Evolutionary conservation across 2,888 invertebrate species (phyloP).

Genomic region (Pandemis cinnamomeana): DNA sequence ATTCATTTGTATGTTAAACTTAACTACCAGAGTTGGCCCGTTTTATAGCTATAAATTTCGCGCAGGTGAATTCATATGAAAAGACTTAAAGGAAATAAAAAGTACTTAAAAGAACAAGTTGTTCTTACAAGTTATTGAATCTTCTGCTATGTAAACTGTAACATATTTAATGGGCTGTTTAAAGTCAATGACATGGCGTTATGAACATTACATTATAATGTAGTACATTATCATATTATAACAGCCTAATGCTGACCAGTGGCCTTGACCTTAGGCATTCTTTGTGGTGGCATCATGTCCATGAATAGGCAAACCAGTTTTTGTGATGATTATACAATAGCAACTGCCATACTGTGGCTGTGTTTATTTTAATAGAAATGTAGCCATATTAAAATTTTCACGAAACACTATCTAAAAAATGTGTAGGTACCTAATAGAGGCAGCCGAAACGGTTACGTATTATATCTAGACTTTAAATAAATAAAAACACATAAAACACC

Average conservation of each 20-base stretch:
- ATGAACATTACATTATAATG: neutral
- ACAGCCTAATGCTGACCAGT: constrained; percentile 22
- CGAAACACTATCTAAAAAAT: neutral
- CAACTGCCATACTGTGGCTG: constrained; percentile 7
- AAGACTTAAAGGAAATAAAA: too few species aligned
- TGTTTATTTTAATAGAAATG: constrained; percentile 4
- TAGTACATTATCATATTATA: constrained; percentile 33
- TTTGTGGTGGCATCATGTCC: constrained; percentile 49
- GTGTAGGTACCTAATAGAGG: too few species aligned
- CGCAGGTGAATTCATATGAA: too few species aligned
- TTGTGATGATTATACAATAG: constrained; percentile 38
- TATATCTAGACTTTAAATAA: too few species aligned
- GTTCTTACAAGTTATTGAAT: too few species aligned
- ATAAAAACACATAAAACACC: too few species aligned
- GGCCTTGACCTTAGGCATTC: constrained; percentile 63
- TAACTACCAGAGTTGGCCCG: too few species aligned
- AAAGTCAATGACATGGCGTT: constrained; percentile 29
- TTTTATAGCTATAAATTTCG: too few species aligned
- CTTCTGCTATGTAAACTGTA: neutral
- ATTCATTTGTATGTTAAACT: too few species aligned
- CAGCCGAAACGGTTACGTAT: too few species aligned
- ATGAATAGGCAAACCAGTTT: constrained; percentile 54
- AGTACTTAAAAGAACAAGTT: too few species aligned
- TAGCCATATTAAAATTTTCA: neutral
- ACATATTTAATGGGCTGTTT: constrained; percentile 8